phyloP scores from a whole-genome alignment of 2,113 vertebrate genomes.

The Arvicanthis niloticus region DNA sequence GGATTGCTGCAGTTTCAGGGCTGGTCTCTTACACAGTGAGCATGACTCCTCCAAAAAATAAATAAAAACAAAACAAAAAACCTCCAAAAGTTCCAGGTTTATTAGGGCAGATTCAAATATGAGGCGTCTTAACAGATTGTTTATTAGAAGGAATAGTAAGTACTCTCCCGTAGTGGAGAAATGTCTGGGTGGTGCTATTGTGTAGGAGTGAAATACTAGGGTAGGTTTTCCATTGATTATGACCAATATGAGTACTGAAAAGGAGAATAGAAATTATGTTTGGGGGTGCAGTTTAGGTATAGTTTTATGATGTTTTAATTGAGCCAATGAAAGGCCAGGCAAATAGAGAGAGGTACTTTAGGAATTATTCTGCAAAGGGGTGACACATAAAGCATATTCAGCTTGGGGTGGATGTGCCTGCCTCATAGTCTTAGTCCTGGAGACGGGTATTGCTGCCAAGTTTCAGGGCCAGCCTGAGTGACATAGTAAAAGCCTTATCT shows the following conservation, averaged over 20 bases:
- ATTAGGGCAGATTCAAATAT: neutral
- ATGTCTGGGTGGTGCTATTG: neutral
- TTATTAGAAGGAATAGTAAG: neutral
- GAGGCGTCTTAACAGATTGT: neutral
- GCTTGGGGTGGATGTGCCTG: neutral
- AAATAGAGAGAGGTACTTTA: slow-evolving; percentile 18
- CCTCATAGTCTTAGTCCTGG: neutral
- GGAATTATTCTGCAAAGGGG: neutral
- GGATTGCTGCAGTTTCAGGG: neutral
- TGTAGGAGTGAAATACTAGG: neutral
- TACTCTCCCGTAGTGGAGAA: neutral
- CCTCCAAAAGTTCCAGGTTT: neutral
- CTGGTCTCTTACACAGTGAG: neutral
- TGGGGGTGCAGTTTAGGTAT: neutral
- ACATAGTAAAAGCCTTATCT: neutral
- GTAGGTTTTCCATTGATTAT: slow-evolving; percentile 34
- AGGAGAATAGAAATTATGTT: neutral
- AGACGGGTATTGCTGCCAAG: neutral
- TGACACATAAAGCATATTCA: neutral
- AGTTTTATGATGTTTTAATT: neutral
- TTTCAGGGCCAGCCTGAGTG: neutral
- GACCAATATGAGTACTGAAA: neutral
- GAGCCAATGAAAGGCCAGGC: neutral
- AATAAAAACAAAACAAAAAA: neutral
- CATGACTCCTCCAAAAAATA: neutral